Evolutionary conservation across 2,113 vertebrate genomes (phyloP).

Genomic region (Lycocorax pyrrhopterus): DNA sequence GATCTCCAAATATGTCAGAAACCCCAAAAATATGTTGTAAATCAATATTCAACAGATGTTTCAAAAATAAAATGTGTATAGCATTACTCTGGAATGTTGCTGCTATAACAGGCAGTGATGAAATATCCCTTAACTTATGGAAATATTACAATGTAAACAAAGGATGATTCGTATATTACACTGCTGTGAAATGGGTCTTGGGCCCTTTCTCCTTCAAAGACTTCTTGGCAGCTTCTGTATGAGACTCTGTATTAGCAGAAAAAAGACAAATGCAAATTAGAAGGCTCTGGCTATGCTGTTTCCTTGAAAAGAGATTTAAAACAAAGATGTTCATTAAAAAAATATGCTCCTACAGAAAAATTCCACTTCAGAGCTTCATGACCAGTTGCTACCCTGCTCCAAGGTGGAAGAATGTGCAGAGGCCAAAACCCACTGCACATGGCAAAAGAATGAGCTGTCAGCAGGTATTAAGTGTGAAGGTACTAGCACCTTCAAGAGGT

Average conservation of each 20-base stretch:
- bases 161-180: not conserved
- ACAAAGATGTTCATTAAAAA: not conserved
- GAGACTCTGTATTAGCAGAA: not conserved
- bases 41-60: not conserved
- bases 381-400: not conserved
- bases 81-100: not conserved
- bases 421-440: not conserved
- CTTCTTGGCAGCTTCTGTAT: not conserved
- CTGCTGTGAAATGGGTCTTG: not conserved
- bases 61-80: not conserved
- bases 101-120: not conserved
- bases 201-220: not conserved
- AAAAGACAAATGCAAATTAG: not conserved
- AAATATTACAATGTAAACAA: not conserved
- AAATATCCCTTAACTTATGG: not conserved
- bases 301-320: not conserved
- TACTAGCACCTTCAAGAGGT: not conserved
- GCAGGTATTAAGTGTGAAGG: not conserved
- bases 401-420: not conserved
- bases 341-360: not conserved
- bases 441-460: not conserved
- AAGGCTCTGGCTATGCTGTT: not conserved
- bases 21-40: not conserved
- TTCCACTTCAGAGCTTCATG: not conserved
- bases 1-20: not conserved